Base-by-base conservation (phyloP, 1,140 invertebrate species). In the Saccostrea echinata region DNA sequence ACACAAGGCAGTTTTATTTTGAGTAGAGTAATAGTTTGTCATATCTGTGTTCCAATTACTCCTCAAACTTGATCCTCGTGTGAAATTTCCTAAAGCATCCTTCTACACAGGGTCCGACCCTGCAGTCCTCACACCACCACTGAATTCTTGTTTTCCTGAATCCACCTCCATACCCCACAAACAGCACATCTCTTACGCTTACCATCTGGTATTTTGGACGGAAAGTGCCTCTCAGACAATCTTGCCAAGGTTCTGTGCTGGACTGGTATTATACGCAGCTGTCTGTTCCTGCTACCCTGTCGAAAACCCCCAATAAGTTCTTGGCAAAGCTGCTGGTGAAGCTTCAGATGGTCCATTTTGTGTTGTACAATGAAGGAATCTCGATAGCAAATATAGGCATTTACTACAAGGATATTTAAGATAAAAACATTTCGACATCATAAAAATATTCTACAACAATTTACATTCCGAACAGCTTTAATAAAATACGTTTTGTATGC, bases 51-150 rank as follows among this genome's bases (percentile, higher is more conserved):
- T 43, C 35, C 35, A 43, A 43, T 6, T 43, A 43, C 35, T 43
- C 1, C 35, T 43, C 35, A 43, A 43, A 43, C 1, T 43, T 82
- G n/a, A n/a, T n/a, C n/a, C n/a, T n/a, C n/a, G n/a, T n/a, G n/a
- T n/a, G n/a, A n/a, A n/a, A n/a, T n/a, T 51, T 82, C 33, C 33
- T 82, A 30, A 82, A 82, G 52, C 80, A 82, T 24, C 80, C 52
- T 6, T 18, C 80, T 21, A 82, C 80, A 30, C 80, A 82, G 24
- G 35, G 80, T 12, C 80, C 80, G 33, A 6, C 80, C 52, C 52
- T 82, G 24, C 80, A 82, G 3, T 33, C 13, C 9, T 12, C 13
- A 82, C 80, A 82, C 80, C 80, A 43, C 80, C 80, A 82, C 80
- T 82, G 80, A 24, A 43, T 82, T 13, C 80, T 33, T 3, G 80